Percentiles rank a stretch among this genome's conserved stretches.
phyloP scores from a whole-genome alignment of 1,140 invertebrate species.

The Ctenoplectra terminalis region DNA sequence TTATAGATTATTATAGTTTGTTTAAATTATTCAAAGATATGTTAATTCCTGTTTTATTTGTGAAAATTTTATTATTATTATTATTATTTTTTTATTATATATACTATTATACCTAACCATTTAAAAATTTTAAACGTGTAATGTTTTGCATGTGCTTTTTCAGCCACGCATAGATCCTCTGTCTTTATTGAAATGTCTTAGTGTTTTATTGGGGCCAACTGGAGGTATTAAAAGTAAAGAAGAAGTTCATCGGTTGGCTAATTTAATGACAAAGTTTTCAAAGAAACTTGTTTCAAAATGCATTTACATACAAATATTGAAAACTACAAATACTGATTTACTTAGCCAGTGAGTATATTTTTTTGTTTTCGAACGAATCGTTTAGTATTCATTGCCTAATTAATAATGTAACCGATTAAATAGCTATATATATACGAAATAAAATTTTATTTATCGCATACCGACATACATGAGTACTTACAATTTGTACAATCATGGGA shows the following conservation, averaged over 20 bases:
- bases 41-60: too few species aligned
- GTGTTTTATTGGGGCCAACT: slow-evolving; percentile 90
- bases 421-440: neutral
- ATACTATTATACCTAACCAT: neutral
- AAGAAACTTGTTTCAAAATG: slow-evolving; percentile 98
- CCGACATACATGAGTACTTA: slow-evolving; percentile 56
- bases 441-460: slow-evolving; percentile 58
- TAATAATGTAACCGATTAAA: neutral
- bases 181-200: slow-evolving; percentile 93
- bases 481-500: slow-evolving; percentile 58
- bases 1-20: neutral
- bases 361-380: slow-evolving; percentile 39
- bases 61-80: too few species aligned
- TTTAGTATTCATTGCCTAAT: neutral
- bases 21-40: neutral
- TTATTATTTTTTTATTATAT: too few species aligned
- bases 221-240: slow-evolving; percentile 94
- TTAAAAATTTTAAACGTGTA: slow-evolving; percentile 13
- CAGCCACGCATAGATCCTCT: slow-evolving; percentile 96
- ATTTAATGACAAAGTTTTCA: slow-evolving; percentile 97
- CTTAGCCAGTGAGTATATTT: slow-evolving; percentile 88
- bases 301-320: slow-evolving; percentile 96
- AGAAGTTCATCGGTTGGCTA: slow-evolving; percentile 93
- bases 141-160: slow-evolving; percentile 74
- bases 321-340: slow-evolving; percentile 92